Evolutionary conservation across 2,888 invertebrate genomes (phyloP).

Genomic region (Chaetogeoica ovagalla): DNA sequence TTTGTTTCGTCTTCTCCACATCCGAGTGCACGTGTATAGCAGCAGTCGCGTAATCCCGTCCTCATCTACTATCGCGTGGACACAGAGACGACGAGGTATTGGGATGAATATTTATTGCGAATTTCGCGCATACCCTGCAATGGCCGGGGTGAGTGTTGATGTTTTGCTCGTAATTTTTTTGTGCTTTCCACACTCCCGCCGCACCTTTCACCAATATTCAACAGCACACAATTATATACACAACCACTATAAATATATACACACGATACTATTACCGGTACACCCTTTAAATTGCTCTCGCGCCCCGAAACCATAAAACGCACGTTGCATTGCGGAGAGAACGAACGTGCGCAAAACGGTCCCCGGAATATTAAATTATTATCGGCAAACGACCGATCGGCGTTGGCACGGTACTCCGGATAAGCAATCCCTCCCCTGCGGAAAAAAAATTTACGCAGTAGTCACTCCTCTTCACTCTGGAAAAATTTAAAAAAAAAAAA

Average conservation of each 20-base stretch:
- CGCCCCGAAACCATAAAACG: slow-evolving; percentile 33
- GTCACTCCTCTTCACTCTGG: no score
- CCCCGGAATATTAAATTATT: no score
- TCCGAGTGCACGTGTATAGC: background rate
- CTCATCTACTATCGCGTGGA: no score
- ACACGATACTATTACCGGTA: background rate
- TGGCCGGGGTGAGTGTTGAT: slow-evolving; percentile 1
- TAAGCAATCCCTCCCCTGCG: no score
- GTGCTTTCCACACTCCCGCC: background rate
- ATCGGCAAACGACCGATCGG: no score
- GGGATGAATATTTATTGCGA: slow-evolving; percentile 39
- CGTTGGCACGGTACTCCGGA: no score
- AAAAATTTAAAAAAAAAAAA: no score
- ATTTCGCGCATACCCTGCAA: slow-evolving; percentile 9
- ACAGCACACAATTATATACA: no score
- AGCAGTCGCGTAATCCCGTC: no score
- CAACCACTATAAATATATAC: no score
- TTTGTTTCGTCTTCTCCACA: background rate
- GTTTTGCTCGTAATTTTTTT: background rate
- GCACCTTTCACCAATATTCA: background rate
- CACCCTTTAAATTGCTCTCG: slow-evolving; percentile 45
- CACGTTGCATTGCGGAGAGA: slow-evolving; percentile 3
- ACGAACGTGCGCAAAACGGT: no score
- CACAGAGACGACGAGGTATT: background rate
- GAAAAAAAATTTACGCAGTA: no score